Evolutionary conservation across 2,888 invertebrate genomes (phyloP), one percentile per base, ranked within the genome.

Genomic region (Thysanoteuthis rhombus): DNA sequence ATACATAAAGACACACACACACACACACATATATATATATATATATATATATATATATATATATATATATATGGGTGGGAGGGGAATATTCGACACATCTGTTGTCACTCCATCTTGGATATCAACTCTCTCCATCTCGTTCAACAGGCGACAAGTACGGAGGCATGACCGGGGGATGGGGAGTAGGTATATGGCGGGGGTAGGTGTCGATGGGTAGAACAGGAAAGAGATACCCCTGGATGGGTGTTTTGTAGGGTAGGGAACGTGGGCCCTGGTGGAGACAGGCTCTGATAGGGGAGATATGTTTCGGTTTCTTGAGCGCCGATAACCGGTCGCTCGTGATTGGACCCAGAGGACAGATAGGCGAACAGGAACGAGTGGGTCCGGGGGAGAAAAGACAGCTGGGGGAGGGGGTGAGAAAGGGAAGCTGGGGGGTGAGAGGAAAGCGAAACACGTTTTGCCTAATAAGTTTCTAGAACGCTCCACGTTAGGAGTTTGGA

Each of bases 1-100:
- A n/a, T n/a, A n/a, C n/a, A n/a, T n/a, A n/a, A n/a, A n/a, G n/a
- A n/a, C n/a, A n/a, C n/a, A n/a, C n/a, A n/a, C n/a, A n/a, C n/a
- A n/a, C n/a, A n/a, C n/a, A n/a, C n/a, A n/a, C n/a, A n/a, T n/a
- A n/a, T n/a, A n/a, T n/a, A n/a, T n/a, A n/a, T n/a, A n/a, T n/a
- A n/a, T n/a, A n/a, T n/a, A n/a, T n/a, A n/a, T n/a, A n/a, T n/a
- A n/a, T n/a, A n/a, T n/a, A n/a, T n/a, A n/a, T n/a, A n/a, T n/a
- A n/a, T n/a, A n/a, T n/a, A n/a, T n/a, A n/a, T n/a, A n/a, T n/a
- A n/a, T n/a, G n/a, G n/a, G n/a, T n/a, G n/a, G n/a, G n/a, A n/a
- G n/a, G n/a, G n/a, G 75, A 75, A 75, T 75, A 75, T 75, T 75
- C 75, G 75, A n/a, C 75, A n/a, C 75, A 75, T 75, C 75, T 75